A percentile compares a stretch with the other conserved stretches of the same genome.
These are phyloP conservation scores for Drosophila bocki DNA, from an alignment of 1,140 invertebrate species.

Conservation along the genomic window DNA sequence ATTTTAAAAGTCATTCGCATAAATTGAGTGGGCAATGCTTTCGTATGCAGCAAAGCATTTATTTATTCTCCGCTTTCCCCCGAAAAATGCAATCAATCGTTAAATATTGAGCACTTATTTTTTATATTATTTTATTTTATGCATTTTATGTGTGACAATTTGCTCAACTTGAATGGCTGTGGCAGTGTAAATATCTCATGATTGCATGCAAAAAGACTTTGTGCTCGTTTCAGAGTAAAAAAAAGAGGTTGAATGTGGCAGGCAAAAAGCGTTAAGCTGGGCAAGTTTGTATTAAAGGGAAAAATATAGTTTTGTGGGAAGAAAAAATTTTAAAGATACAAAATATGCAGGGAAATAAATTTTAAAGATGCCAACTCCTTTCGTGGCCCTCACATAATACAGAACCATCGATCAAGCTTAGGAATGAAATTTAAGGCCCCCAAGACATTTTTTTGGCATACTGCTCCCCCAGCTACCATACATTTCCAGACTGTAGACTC, in stretches of 20 bases:
- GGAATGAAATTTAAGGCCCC: not conserved
- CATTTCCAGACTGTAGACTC: conserved; percentile 1
- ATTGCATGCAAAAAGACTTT: conserved; percentile 16
- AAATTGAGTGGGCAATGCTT: conserved; percentile 23
- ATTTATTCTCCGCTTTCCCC: conserved; percentile 16
- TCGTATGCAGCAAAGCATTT: not conserved
- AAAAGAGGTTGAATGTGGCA: not conserved
- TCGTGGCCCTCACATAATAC: not conserved
- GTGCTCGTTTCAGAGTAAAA: conserved; percentile 10
- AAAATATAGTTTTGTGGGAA: not conserved
- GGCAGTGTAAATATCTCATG: conserved; percentile 40
- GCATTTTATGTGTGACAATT: conserved; percentile 30
- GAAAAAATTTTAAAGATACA: too few species aligned
- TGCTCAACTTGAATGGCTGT: conserved; percentile 28
- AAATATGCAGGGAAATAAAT: not conserved
- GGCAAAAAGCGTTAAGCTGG: conserved; percentile 1
- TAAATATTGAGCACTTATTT: conserved; percentile 31
- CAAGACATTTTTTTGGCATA: not conserved
- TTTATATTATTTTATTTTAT: conserved; percentile 20
- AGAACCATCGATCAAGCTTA: conserved; percentile 7
- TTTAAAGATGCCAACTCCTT: not conserved
- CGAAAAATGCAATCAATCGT: conserved; percentile 55
- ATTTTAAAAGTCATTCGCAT: conserved; percentile 57
- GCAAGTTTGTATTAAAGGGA: not conserved
- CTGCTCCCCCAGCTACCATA: not conserved